Base-by-base conservation (phyloP, 2,113 vertebrate genomes). In the Colinus virginianus region DNA sequence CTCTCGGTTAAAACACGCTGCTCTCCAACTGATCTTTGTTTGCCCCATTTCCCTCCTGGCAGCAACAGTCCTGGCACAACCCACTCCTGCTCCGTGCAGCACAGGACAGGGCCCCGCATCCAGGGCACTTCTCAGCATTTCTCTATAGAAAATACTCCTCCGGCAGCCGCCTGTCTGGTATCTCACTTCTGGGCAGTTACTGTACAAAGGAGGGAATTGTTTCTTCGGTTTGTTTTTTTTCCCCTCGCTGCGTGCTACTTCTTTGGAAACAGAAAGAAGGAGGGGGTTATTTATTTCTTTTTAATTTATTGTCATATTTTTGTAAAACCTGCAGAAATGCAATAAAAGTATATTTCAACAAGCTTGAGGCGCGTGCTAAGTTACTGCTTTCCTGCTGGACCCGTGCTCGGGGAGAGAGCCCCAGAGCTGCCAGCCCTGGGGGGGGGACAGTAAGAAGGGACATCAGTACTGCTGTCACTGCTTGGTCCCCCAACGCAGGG, bases 301-400 rank as follows among this genome's bases (percentile, higher is more conserved):
- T 99, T 99, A 98, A 99, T 99, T 99, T 99, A 99, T 99, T 99
- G 98, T 99, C 99, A 99, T 99, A 99, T 99, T 99, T 99, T 99
- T 99, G 98, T 99, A 99, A 99, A 98, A 99, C 96, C 97, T 98
- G 98, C 98, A 98, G 98, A 98, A 98, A 98, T 98, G 98, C 98
- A 99, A 99, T 99, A 99, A 99, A 99, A 98, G 87, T 98, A 81
- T 98, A 98, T 98, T 98, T 98, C 97, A 97, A 97, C 94, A 97
- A 97, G 38, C 25, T 23, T 56, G 93, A 77, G 49, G 75, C 0
- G 2, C 26, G 34, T 36, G 61, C 5, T 28, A 4, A n/a, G 14
- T 83, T 70, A 13, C 8, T 70, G 12, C 8, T 72, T 62, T 76
- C 75, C 3, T 53, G 28, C 5, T 8, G 26, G 51, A 2, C 9